Percentiles rank a stretch among this genome's conserved stretches.
These are phyloP conservation scores for Aromia moschata DNA, from an alignment of 2,888 invertebrate genomes.

Conservation along the genomic window DNA sequence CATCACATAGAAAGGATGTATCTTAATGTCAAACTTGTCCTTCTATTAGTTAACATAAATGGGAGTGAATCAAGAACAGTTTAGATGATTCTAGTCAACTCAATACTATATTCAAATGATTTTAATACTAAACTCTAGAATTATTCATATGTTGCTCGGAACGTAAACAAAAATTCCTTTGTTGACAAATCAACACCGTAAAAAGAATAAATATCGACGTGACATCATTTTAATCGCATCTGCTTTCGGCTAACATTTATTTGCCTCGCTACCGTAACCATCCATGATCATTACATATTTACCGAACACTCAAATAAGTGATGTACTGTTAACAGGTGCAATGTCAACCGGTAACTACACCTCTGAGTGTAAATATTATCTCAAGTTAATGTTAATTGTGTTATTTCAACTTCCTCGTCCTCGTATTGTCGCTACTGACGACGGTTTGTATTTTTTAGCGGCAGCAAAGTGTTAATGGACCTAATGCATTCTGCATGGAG, in stretches of 20 bases:
- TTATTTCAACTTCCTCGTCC: slow-evolving; percentile 13
- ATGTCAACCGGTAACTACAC: slow-evolving; percentile 32
- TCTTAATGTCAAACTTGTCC: too few species aligned
- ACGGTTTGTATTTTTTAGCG: slow-evolving; percentile 15
- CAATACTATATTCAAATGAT: too few species aligned
- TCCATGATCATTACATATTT: slow-evolving; percentile 26
- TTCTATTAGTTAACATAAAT: too few species aligned
- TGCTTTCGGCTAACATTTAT: not conserved
- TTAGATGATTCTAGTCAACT: too few species aligned
- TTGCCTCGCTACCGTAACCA: slow-evolving; percentile 2
- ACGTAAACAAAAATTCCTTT: too few species aligned
- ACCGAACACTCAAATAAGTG: slow-evolving; percentile 30
- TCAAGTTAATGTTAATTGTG: slow-evolving; percentile 18
- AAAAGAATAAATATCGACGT: too few species aligned
- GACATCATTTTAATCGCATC: not conserved
- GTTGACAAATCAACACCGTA: too few species aligned
- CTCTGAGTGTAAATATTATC: slow-evolving; percentile 27
- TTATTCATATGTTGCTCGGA: too few species aligned
- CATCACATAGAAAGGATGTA: too few species aligned
- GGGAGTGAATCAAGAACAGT: too few species aligned
- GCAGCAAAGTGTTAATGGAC: slow-evolving; percentile 12
- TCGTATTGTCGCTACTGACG: not conserved
- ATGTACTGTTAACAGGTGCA: slow-evolving; percentile 36
- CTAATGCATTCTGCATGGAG: not conserved
- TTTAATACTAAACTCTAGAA: too few species aligned